Base-by-base conservation (phyloP, 2,888 invertebrate species). In the Hedya salicella region DNA sequence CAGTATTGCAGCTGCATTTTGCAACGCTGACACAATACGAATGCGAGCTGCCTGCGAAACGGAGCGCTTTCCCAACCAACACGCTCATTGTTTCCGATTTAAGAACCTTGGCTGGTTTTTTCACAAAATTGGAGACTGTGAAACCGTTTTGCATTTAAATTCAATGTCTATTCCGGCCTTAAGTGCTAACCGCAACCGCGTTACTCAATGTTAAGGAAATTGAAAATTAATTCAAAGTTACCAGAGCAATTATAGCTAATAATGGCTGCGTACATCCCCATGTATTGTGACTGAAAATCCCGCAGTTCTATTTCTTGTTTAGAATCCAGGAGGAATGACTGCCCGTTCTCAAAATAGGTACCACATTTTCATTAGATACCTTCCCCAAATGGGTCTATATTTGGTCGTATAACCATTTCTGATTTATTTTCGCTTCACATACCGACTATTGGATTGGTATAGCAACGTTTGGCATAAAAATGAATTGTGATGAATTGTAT, bases 1-100 rank as follows among this genome's bases (percentile, higher is more conserved):
- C 68, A 68, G 42, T 59, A 53, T 60, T 57, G 62, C 68, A 54
- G 56, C 61, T 65, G 61, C 63, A 50, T 57, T 82, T 66, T 82
- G 74, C 82, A 76, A 80, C 77, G 80, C 72, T 71, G 71, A 73
- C 73, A 76, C 76, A 78, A 75, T 74, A 74, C 72, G 75, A 78
- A 75, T 74, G 75, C 73, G 75, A 66, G 32, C 62, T 77, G 73
- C 67, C 75, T 76, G 77, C 78, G 81, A 82, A 85, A 81, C 75
- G 74, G 76, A 77, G 80, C 75, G 75, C 76, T 86, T 84, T 81
- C 80, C 72, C 75, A 82, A 82, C 78, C 54, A 54, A 54, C 61
- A 61, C 52, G 40, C 59, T 64, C 78, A 75, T 78, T 75, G 74
- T 76, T 75, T 66, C 61, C 61, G 54, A 66, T 66, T 66, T 53